Base-by-base conservation (phyloP, 2,888 invertebrate genomes). In the Spialia ferax region DNA sequence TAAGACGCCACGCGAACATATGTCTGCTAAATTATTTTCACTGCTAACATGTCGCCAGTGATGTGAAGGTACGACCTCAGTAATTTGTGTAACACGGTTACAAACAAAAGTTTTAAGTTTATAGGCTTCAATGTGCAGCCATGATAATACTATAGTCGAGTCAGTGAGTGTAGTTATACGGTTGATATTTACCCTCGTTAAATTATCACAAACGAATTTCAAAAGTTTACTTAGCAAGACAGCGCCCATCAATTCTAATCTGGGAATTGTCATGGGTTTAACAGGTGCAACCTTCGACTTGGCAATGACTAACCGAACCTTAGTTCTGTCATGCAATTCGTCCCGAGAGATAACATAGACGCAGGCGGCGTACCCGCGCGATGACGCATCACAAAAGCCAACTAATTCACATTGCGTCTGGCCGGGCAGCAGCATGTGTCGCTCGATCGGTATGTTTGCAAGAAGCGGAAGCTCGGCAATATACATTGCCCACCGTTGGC, bases 81-180 rank as follows among this genome's bases (percentile, higher is more conserved):
- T 8, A 18, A 45, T 45, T 45, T 45, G 45, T 45, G 45, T 45
- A 45, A 45, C 45, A 45, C 45, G 45, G 45, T 45, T 45, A 45
- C 45, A 45, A 18, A 45, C 45, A 45, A 45, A 45, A 10, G 45
- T 45, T 45, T 45, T 45, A 45, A 45, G 45, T 20, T 45, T 45
- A 20, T 45, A 45, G 8, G 45, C 45, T 45, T 45, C 45, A 18
- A 45, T 45, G 10, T 45, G 45, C 18, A 45, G 45, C 45, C 45
- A 45, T 3, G 45, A 45, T 18, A 45, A 18, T 18, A 45, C 45
- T 8, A 45, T 45, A 7, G 45, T 45, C 45, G 45, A 18, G 18
- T 45, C 45, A 2, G 45, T 45, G 4, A 45, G 45, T 18, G 18
- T 18, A 5, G 45, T 45, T 8, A 45, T 45, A 18, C 45, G 10